Percentiles rank a stretch among this genome's conserved stretches.
Conservation (phyloP, 2,888 invertebrate species). For the Lepidocyrtoides sp. region DNA sequence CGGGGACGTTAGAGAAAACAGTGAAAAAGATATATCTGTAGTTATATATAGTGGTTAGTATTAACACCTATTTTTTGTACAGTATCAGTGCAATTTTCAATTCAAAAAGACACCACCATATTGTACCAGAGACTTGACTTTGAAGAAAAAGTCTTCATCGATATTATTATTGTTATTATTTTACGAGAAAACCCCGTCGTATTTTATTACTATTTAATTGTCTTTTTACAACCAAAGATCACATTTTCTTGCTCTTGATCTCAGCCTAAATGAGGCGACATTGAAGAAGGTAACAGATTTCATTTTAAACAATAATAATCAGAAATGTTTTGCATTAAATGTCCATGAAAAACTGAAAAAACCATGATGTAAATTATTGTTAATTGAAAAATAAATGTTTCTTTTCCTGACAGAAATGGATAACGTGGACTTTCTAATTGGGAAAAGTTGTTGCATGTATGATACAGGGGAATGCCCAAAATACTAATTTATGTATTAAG, state of each 20-base stretch:
- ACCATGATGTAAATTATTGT: too few species aligned
- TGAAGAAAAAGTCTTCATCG: background rate
- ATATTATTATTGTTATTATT: slow-evolving; percentile 8
- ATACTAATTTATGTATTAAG: background rate
- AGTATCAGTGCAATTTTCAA: slow-evolving; percentile 42
- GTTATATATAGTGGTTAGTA: slow-evolving; percentile 46
- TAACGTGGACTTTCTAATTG: background rate
- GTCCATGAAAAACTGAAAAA: too few species aligned
- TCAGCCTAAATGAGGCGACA: slow-evolving; percentile 64
- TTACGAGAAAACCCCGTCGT: background rate
- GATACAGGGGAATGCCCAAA: slow-evolving; percentile 6
- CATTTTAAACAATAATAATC: too few species aligned
- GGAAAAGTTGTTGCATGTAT: background rate
- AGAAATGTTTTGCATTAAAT: too few species aligned
- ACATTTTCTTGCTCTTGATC: slow-evolving; percentile 51
- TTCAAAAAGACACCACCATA: slow-evolving; percentile 22
- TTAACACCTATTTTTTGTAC: background rate
- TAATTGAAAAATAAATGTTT: too few species aligned
- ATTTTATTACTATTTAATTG: slow-evolving; percentile 25
- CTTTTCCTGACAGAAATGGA: too few species aligned
- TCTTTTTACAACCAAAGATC: slow-evolving; percentile 63
- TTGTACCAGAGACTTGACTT: background rate
- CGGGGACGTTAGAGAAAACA: slow-evolving; percentile 84
- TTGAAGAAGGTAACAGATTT: slow-evolving; percentile 32
- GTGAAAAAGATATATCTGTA: slow-evolving; percentile 85